phyloP scores from a whole-genome alignment of 2,888 invertebrate species.

The Drosophila anomalata region DNA sequence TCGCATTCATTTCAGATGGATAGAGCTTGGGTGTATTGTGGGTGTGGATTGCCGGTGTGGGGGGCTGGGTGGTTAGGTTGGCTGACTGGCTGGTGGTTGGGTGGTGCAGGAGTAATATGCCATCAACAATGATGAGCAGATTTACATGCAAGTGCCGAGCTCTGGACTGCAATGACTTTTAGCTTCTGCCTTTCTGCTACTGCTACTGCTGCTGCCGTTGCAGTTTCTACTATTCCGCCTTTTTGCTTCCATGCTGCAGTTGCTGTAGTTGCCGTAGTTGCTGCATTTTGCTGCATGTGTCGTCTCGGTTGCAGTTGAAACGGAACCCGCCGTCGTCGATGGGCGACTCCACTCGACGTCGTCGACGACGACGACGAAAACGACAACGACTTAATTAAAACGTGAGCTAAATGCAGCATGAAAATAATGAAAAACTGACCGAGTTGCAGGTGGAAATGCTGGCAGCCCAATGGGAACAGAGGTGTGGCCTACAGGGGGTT shows the following conservation, averaged over 20 bases:
- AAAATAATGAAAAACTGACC: constrained; percentile 79
- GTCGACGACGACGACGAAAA: constrained; percentile 27
- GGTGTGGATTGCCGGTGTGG: constrained; percentile 5
- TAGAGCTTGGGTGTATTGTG: background rate
- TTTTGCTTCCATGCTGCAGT: constrained; percentile 12
- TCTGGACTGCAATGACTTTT: constrained; percentile 41
- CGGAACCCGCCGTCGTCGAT: constrained; percentile 33
- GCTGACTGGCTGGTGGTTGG: constrained; percentile 4
- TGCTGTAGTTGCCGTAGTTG: background rate
- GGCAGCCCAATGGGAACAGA: constrained; percentile 17
- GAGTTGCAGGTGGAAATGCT: constrained; percentile 62
- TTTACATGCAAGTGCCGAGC: constrained; percentile 80
- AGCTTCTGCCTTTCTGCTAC: constrained; percentile 18
- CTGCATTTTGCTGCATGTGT: constrained; percentile 8
- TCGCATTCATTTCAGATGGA: constrained; percentile 73
- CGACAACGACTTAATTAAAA: constrained; percentile 77
- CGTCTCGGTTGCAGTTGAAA: constrained; percentile 30
- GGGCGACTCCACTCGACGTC: constrained; percentile 23
- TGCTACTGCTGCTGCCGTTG: constrained; percentile 11
- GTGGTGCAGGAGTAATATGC: constrained; percentile 68
- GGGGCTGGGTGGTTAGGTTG: background rate
- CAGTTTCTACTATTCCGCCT: constrained; percentile 3
- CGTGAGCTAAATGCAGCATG: constrained; percentile 79
- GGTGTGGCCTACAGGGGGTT: constrained; percentile 11
- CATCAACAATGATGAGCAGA: constrained; percentile 82